Percentiles rank a stretch among this genome's conserved stretches.
These are phyloP conservation scores for Riptortus pedestris DNA, from an alignment of 1,140 invertebrate genomes.

Conservation along the genomic window DNA sequence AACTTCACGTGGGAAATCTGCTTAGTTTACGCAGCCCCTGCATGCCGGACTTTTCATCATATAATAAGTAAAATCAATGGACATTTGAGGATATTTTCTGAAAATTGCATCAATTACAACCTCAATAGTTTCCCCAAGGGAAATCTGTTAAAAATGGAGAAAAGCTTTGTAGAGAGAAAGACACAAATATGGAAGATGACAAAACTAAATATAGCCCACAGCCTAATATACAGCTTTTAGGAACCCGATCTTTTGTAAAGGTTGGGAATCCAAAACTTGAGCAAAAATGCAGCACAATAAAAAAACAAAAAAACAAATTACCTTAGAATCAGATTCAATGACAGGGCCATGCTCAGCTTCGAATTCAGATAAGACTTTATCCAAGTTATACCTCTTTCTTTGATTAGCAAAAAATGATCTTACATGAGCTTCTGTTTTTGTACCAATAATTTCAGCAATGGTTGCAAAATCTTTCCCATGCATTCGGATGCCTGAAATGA, in stretches of 20 bases:
- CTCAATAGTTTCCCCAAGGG: no score
- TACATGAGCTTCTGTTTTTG: slow-evolving; percentile 86
- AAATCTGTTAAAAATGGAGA: background rate
- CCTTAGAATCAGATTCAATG: background rate
- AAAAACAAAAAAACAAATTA: background rate
- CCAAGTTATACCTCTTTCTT: slow-evolving; percentile 78
- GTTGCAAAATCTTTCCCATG: slow-evolving; percentile 93
- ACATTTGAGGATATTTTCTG: no score
- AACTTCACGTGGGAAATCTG: no score
- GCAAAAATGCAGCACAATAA: background rate
- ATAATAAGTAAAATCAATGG: no score
- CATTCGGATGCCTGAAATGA: slow-evolving; percentile 59
- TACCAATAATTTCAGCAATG: slow-evolving; percentile 88
- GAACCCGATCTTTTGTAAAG: background rate
- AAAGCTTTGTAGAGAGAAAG: background rate
- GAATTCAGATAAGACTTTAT: slow-evolving; percentile 78
- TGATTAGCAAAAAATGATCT: slow-evolving; percentile 85
- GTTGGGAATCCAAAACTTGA: background rate
- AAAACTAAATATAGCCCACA: no score
- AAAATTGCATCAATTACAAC: no score
- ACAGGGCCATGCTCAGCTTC: slow-evolving; percentile 62
- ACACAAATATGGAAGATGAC: no score
- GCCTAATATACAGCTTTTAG: no score
- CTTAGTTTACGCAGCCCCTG: no score
- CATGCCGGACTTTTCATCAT: no score